Conservation (phyloP, 2,113 vertebrate species). For the Calidris pugnax region DNA sequence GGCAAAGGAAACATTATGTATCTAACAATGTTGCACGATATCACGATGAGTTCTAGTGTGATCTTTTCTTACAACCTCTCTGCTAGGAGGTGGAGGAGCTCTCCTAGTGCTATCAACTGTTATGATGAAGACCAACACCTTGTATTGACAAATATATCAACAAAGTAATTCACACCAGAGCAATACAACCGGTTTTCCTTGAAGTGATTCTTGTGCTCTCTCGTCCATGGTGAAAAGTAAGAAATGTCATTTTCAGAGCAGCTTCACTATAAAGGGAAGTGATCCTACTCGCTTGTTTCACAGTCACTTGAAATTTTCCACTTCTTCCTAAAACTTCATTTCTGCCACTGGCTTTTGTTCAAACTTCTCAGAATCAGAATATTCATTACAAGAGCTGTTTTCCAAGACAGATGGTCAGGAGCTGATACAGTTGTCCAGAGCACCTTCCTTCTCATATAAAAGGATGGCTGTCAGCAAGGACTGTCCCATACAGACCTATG, state of each 20-base stretch:
- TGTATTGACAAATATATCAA: not conserved
- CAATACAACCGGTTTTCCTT: not conserved
- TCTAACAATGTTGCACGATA: not conserved
- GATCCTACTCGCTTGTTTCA: not conserved
- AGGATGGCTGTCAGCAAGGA: not conserved
- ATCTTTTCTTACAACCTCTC: not conserved
- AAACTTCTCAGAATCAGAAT: not conserved
- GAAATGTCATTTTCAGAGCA: not conserved
- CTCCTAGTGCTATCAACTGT: not conserved
- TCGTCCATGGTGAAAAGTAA: not conserved
- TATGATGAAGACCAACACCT: not conserved
- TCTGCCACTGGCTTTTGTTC: not conserved
- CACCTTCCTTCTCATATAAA: not conserved
- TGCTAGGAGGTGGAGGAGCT: not conserved
- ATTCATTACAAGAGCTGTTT: not conserved
- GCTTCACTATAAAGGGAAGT: not conserved
- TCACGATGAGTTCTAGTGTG: not conserved
- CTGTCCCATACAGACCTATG: not conserved
- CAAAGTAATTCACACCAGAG: not conserved
- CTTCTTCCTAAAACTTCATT: not conserved
- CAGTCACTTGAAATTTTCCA: not conserved
- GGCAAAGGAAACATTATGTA: not conserved
- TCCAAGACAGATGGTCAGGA: not conserved
- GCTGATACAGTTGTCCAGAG: not conserved
- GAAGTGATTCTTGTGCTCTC: not conserved